Percentiles rank a stretch among this genome's conserved stretches.
Evolutionary conservation across 2,797 vertebrate genomes (phyloP).

Genomic region (Spondyliosoma cantharus): DNA sequence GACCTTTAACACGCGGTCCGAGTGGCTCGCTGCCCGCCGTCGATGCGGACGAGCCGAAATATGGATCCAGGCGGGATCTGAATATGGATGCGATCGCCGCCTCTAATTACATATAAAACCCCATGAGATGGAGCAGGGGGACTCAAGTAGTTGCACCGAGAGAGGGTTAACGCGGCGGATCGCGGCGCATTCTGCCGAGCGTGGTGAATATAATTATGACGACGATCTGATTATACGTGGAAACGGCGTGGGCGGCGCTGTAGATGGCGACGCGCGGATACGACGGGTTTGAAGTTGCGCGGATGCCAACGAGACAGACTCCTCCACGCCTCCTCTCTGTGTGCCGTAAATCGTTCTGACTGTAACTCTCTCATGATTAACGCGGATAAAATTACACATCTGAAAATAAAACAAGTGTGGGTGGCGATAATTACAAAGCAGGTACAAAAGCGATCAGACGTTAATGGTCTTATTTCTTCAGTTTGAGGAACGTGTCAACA

Average conservation of each 20-base stretch:
- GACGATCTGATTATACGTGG: conserved; percentile 18
- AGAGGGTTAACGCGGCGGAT: background rate
- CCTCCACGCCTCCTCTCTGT: background rate
- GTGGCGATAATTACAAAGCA: background rate
- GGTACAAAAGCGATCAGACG: background rate
- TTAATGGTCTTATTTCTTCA: background rate
- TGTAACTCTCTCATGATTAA: background rate
- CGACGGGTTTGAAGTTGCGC: background rate
- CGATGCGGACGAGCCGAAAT: conserved; percentile 30
- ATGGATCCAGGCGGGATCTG: conserved; percentile 38
- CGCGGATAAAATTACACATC: conserved; percentile 8
- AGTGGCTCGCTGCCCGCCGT: conserved; percentile 9
- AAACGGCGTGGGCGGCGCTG: conserved; percentile 14
- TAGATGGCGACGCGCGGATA: background rate
- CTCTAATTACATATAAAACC: conserved; percentile 22
- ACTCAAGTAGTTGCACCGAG: background rate
- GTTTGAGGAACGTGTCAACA: background rate
- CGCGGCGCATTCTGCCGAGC: background rate
- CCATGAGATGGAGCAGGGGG: background rate
- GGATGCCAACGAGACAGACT: background rate
- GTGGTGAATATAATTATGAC: background rate
- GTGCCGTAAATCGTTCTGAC: conserved; percentile 4
- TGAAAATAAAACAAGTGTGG: background rate
- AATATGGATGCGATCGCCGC: conserved; percentile 34
- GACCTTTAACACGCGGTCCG: conserved; percentile 53